Percentiles rank a stretch among this genome's conserved stretches.
phyloP scores from a whole-genome alignment of 1,140 invertebrate species.

The Oedothorax gibbosus region DNA sequence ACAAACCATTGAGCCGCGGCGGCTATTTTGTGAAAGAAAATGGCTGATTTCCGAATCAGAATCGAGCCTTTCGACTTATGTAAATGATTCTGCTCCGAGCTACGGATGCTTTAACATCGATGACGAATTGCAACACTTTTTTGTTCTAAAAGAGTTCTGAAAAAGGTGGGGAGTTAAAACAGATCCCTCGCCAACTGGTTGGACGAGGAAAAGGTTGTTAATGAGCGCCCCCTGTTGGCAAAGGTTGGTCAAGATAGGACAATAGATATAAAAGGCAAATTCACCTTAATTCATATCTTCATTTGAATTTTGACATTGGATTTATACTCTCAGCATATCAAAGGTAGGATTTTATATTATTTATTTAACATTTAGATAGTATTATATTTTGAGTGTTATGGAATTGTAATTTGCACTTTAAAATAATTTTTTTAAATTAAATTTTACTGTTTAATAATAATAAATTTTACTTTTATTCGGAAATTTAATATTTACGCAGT shows the following conservation, averaged over 20 bases:
- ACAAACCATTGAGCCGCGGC: too few relatives aligned
- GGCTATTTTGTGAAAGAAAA: too few relatives aligned
- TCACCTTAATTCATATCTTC: constrained; percentile 37
- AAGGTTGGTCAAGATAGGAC: constrained; percentile 45
- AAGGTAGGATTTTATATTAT: neutral
- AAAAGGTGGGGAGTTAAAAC: constrained; percentile 1
- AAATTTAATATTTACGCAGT: too few relatives aligned
- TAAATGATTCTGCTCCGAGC: neutral
- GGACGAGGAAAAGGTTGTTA: constrained; percentile 15
- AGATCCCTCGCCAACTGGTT: constrained; percentile 7
- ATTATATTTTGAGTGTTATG: too few relatives aligned
- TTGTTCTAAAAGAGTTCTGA: neutral
- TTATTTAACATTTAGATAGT: too few relatives aligned
- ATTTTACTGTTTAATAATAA: too few relatives aligned
- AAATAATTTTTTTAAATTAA: too few relatives aligned
- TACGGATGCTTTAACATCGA: constrained; percentile 50
- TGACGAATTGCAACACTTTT: constrained; percentile 39
- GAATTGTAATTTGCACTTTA: too few relatives aligned
- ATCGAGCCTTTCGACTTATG: too few relatives aligned
- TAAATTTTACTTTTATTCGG: too few relatives aligned
- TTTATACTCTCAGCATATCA: constrained; percentile 5
- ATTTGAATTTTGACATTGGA: constrained; percentile 30
- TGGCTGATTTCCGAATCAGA: too few relatives aligned
- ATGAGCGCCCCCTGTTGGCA: constrained; percentile 21
- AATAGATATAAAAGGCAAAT: constrained; percentile 53